Evolutionary conservation across 2,113 vertebrate species (phyloP).

Genomic region (Callionymus lyra): DNA sequence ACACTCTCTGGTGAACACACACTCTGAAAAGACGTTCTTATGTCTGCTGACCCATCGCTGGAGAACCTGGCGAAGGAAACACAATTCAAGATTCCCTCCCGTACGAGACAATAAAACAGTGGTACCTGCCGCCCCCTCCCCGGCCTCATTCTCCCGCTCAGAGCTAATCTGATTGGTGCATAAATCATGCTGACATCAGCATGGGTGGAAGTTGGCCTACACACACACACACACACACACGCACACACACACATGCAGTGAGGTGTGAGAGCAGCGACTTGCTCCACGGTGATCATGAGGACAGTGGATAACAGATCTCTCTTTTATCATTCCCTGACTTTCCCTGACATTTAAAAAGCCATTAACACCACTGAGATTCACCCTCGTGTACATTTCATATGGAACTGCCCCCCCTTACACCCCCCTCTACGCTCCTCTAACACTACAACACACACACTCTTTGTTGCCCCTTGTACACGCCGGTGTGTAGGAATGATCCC

Average conservation of each 20-base stretch:
- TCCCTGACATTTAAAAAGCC: conserved; percentile 80
- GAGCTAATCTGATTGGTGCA: conserved; percentile 63
- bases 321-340: conserved; percentile 75
- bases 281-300: conserved; percentile 56
- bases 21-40: no score
- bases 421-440: conserved; percentile 10
- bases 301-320: conserved; percentile 72
- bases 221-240: conserved; percentile 11
- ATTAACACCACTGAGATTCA: conserved; percentile 67
- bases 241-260: conserved; percentile 12
- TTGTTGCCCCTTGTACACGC: conserved; percentile 33
- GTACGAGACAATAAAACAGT: conserved; percentile 23
- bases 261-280: conserved; percentile 36
- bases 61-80: no score
- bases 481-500: conserved; percentile 33
- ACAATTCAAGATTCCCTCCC: conserved; percentile 8
- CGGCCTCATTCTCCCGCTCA: conserved; percentile 29
- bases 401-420: conserved; percentile 20
- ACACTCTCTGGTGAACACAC: no score
- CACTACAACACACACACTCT: conserved; percentile 20
- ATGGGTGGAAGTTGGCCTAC: conserved; percentile 49
- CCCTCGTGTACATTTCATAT: conserved; percentile 64
- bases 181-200: conserved; percentile 69
- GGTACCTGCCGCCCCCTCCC: conserved; percentile 19
- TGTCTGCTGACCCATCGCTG: no score